Conservation (phyloP, 30 jellyfish, hydroid and myxozoan genomes). For the Aurelia coerulea region DNA sequence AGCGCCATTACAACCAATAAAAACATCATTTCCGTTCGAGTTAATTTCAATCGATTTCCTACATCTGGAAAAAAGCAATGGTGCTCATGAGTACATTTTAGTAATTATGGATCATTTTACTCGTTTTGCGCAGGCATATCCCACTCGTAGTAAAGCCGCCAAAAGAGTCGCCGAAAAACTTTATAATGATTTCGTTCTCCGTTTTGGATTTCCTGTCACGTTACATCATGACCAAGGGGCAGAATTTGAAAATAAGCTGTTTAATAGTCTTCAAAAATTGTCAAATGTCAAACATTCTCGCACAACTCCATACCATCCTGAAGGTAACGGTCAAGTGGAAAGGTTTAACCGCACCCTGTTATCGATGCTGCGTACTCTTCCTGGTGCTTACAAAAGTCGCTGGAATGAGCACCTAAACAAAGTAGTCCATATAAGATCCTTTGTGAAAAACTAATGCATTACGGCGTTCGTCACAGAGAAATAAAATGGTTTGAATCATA, state of each 20-base stretch:
- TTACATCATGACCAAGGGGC: conserved; percentile 63
- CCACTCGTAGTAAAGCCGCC: conserved; percentile 46
- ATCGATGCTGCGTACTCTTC: conserved; percentile 37
- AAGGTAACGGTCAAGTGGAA: conserved; percentile 57
- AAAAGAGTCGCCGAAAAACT: conserved; percentile 43
- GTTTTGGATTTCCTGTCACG: conserved; percentile 45
- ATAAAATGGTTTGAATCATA: too few relatives aligned
- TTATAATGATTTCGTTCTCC: conserved; percentile 36
- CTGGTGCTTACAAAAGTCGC: neutral
- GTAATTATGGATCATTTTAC: conserved; percentile 57
- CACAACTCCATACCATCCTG: conserved; percentile 67
- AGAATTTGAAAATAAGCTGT: conserved; percentile 49
- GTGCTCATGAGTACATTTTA: conserved; percentile 51
- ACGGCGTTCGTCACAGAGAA: too few relatives aligned
- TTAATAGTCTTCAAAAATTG: conserved; percentile 1
- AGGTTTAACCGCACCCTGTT: conserved; percentile 40
- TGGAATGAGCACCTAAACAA: too few relatives aligned
- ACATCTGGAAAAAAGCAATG: conserved; percentile 48
- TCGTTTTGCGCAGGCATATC: conserved; percentile 49
- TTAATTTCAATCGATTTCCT: conserved; percentile 41
- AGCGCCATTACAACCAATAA: neutral
- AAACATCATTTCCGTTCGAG: conserved; percentile 41
- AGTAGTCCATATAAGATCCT: too few relatives aligned
- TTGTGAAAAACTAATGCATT: too few relatives aligned
- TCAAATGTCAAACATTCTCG: conserved; percentile 32